These are phyloP conservation scores for Serinus canaria DNA, from an alignment of 2,113 vertebrate genomes.

Conservation along the genomic window DNA sequence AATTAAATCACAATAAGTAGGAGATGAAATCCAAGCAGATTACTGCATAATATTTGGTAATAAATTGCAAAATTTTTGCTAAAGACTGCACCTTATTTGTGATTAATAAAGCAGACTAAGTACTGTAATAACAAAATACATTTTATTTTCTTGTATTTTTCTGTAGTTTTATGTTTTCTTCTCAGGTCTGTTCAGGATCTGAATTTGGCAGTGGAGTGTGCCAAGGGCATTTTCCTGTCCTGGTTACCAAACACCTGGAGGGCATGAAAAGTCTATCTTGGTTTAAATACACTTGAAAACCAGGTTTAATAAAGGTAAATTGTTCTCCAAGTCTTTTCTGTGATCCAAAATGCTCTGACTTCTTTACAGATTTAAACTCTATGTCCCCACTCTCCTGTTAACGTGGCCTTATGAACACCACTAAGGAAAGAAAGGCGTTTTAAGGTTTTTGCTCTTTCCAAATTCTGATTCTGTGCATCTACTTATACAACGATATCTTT, in stretches of 20 bases:
- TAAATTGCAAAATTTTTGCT: neutral
- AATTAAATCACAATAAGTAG: neutral
- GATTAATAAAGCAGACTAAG: neutral
- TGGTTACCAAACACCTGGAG: neutral
- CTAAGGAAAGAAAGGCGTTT: neutral
- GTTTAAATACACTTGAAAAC: neutral
- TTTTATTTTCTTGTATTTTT: neutral
- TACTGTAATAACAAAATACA: neutral
- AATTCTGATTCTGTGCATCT: neutral
- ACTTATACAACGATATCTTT: neutral
- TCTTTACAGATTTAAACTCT: neutral
- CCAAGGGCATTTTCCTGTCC: neutral
- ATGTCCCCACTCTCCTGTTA: neutral
- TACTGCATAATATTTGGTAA: neutral
- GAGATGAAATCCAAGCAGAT: neutral
- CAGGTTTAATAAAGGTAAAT: neutral
- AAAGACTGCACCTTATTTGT: neutral
- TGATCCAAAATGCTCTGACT: neutral
- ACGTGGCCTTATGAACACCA: neutral
- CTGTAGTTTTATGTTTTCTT: neutral
- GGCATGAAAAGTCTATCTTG: neutral
- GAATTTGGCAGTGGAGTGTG: neutral
- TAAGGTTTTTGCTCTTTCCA: neutral
- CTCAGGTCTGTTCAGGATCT: neutral
- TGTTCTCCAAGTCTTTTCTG: neutral